phyloP scores from a whole-genome alignment of 1,140 invertebrate species.

The Dreissena polymorpha region DNA sequence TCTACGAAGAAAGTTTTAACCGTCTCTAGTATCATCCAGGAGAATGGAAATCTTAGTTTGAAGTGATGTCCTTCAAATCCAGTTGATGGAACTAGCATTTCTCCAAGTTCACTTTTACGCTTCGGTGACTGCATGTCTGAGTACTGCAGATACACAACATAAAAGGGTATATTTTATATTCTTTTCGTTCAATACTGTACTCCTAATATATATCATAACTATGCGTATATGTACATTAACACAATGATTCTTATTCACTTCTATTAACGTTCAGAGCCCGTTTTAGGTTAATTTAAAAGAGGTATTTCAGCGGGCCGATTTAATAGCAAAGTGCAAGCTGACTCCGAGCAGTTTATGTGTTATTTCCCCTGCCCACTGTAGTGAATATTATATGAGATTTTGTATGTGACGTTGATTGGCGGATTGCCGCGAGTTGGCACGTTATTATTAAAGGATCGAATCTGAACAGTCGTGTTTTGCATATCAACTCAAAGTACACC shows the following conservation, averaged over 20 bases:
- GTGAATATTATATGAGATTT: too few species aligned
- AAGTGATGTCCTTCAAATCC: slow-evolving; percentile 53
- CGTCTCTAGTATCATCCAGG: slow-evolving; percentile 58
- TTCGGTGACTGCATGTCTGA: slow-evolving; percentile 50
- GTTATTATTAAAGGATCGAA: too few species aligned
- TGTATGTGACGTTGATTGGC: too few species aligned
- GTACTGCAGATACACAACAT: slow-evolving; percentile 24
- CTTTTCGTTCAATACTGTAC: not conserved
- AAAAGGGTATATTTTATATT: not conserved
- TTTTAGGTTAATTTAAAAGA: not conserved
- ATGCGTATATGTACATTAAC: not conserved
- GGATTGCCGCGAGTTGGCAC: too few species aligned
- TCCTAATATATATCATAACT: not conserved
- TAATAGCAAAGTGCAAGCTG: not conserved
- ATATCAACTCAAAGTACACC: too few species aligned
- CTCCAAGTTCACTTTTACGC: slow-evolving; percentile 49
- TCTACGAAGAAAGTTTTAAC: not conserved
- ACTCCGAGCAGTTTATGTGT: not conserved
- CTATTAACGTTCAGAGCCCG: not conserved
- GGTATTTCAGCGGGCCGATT: not conserved
- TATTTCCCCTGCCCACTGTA: too few species aligned
- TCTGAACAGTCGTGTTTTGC: too few species aligned
- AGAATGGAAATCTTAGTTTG: slow-evolving; percentile 61
- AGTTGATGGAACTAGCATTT: slow-evolving; percentile 55
- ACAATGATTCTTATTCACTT: not conserved